Evolutionary conservation across 2,797 vertebrate species (phyloP).

Genomic region (Meriones psammophilus): DNA sequence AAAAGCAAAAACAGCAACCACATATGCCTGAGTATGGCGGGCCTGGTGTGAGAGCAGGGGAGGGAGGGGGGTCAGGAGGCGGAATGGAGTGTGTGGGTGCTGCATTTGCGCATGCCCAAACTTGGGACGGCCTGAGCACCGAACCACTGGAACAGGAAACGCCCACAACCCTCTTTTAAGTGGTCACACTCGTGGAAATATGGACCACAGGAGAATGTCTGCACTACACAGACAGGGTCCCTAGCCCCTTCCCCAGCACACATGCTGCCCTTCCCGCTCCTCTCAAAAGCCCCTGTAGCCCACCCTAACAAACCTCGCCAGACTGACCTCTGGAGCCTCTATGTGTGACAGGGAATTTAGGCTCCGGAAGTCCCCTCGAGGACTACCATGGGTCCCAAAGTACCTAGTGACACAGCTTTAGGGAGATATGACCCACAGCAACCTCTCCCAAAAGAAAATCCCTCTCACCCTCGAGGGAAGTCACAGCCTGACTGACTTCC

Average conservation of each 20-base stretch:
- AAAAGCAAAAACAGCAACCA: neutral
- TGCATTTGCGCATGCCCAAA: neutral
- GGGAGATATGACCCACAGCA: too few relatives aligned
- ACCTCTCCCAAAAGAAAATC: too few relatives aligned
- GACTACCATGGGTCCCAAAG: neutral
- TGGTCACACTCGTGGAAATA: neutral
- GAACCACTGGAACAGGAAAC: neutral
- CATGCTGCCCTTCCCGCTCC: neutral
- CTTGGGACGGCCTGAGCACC: neutral
- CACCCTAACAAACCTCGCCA: neutral
- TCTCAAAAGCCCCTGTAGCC: neutral
- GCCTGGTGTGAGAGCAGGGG: neutral
- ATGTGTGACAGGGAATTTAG: neutral
- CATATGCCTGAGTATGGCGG: neutral
- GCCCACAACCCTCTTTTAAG: neutral
- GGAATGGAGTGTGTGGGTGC: neutral
- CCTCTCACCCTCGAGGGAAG: neutral
- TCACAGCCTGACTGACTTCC: neutral
- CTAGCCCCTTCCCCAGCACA: neutral
- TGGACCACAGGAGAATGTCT: neutral
- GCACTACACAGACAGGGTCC: neutral
- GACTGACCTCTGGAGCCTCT: neutral
- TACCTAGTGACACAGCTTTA: too few relatives aligned
- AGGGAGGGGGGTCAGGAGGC: too few relatives aligned
- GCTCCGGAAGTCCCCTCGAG: neutral